Evolutionary conservation across 2,797 vertebrate genomes (phyloP), one percentile per base, ranked within the genome.

Genomic region (Champsocephalus gunnari): DNA sequence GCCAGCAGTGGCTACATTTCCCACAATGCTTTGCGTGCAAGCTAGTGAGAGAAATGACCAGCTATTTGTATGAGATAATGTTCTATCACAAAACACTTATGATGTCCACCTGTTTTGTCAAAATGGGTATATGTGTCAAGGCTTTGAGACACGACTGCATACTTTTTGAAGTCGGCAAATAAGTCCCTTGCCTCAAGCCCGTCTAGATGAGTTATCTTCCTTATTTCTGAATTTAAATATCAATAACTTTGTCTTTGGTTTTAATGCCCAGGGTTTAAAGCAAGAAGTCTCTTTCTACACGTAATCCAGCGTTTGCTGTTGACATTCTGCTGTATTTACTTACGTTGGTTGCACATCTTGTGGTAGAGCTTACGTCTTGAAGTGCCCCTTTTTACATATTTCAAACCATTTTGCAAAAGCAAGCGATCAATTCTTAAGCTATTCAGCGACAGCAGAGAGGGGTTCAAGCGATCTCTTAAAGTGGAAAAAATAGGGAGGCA

Each of bases 401-500:
- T 80, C 58, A 66, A 81, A 63, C 60, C 73, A 41, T 85, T 56
- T n/a, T 63, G 38, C 49, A 53, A 78, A 90, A 89, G 81, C 64
- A 87, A 86, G 82, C 76, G 71, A 71, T 77, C 65, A 60, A 67
- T 86, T 76, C 75, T 61, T 84, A 66, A 80, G 71, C 81, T 44
- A 21, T 68, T 80, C 75, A 74, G 78, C 85, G 81, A 79, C 87
- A 77, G 82, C 83, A 28, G 82, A 75, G 86, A 28, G 82, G 78
- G 85, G 82, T 83, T 83, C 32, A 56, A 50, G 73, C 48, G 3
- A 66, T 82, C 80, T 83, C 73, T 88, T 66, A 75, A 83, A 84
- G 80, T 77, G 85, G 80, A 89, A 90, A 90, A 83, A 87, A 58
- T 80, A 90, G 83, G 83, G 82, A 67, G 71, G 66, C 47, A 38